Conservation (phyloP, 2,888 invertebrate genomes). For the Eupeodes luniger region DNA sequence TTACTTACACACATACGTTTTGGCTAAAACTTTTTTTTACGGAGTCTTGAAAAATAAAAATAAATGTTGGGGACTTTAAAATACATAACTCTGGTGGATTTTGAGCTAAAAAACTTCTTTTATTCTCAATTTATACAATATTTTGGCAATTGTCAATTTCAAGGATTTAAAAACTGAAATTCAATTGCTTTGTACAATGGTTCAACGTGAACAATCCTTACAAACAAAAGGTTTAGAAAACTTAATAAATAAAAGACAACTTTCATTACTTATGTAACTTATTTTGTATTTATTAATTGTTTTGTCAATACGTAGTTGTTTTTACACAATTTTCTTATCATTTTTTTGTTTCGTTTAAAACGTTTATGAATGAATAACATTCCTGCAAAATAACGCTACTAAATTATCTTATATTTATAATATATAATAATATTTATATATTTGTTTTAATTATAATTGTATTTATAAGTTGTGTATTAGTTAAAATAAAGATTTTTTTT, state of each 20-base stretch:
- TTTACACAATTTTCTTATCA: constrained; percentile 28
- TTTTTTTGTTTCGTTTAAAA: constrained; percentile 52
- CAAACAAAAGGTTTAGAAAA: neutral
- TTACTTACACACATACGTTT: too few relatives aligned
- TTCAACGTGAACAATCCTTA: too few relatives aligned
- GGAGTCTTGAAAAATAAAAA: too few relatives aligned
- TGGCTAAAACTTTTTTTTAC: too few relatives aligned
- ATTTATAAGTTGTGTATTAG: constrained; percentile 42
- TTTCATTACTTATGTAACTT: neutral
- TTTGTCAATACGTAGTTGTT: constrained; percentile 20
- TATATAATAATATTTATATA: constrained; percentile 48
- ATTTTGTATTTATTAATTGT: constrained; percentile 20
- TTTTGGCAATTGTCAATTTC: too few relatives aligned
- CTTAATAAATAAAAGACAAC: neutral
- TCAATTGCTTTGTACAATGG: too few relatives aligned
- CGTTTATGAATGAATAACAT: constrained; percentile 65
- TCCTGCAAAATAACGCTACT: constrained; percentile 69
- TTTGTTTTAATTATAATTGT: constrained; percentile 41
- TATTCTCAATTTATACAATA: too few relatives aligned
- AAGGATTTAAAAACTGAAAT: too few relatives aligned
- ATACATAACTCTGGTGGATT: too few relatives aligned
- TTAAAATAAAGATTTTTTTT: constrained; percentile 41
- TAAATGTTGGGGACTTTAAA: too few relatives aligned
- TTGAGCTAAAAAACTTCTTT: too few relatives aligned
- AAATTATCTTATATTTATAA: constrained; percentile 59